A percentile compares a stretch with the other conserved stretches of the same genome.
Evolutionary conservation across 2,797 vertebrate genomes (phyloP).

Genomic region (Artibeus lituratus): DNA sequence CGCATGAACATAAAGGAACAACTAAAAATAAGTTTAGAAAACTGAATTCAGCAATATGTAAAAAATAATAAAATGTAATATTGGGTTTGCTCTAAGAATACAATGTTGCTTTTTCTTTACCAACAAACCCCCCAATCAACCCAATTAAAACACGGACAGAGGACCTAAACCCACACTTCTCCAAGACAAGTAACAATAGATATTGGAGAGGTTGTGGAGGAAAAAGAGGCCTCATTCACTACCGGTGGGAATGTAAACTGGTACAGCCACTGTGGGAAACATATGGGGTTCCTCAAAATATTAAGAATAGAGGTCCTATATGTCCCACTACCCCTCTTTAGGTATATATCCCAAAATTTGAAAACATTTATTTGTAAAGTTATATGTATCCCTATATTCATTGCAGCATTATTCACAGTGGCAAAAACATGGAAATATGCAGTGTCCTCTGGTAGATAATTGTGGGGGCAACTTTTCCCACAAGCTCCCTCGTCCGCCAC

Average conservation of each 20-base stretch:
- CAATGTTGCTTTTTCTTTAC: neutral
- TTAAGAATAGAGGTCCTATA: neutral
- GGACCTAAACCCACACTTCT: neutral
- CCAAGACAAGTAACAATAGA: neutral
- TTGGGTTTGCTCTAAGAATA: neutral
- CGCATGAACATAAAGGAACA: neutral
- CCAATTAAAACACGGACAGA: neutral
- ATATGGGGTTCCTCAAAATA: neutral
- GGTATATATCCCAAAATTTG: neutral
- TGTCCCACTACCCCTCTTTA: neutral
- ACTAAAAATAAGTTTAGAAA: neutral
- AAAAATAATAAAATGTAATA: neutral
- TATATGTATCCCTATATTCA: neutral
- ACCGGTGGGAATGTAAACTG: neutral
- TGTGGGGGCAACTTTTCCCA: too few species aligned
- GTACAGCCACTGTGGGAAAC: neutral
- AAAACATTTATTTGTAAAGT: neutral
- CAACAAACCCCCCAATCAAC: neutral
- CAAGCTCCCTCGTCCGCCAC: too few species aligned
- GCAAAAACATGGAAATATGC: neutral
- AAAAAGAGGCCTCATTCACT: neutral
- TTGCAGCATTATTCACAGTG: neutral
- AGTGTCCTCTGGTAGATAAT: neutral
- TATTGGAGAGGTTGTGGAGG: neutral
- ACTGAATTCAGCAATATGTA: neutral